Percentiles rank a stretch among this genome's conserved stretches.
Conservation (phyloP, 2,888 invertebrate genomes). For the Hedychridium roseum region DNA sequence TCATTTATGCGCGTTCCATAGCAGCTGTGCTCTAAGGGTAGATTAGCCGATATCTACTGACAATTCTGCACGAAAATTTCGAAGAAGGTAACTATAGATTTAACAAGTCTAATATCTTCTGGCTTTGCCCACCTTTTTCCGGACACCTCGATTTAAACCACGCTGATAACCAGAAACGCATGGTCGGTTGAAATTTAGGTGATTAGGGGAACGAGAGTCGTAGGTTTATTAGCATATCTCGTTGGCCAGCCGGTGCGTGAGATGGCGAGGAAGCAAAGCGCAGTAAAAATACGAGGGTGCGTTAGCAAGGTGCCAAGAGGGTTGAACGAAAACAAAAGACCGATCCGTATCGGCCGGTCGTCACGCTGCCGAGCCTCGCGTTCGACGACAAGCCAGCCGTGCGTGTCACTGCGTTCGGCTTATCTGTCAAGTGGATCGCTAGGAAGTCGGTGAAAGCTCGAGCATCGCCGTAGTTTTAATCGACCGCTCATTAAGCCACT, state of each 20-base stretch:
- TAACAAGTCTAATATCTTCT: neutral
- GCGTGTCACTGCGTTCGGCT: slow-evolving; percentile 31
- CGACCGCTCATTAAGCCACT: slow-evolving; percentile 31
- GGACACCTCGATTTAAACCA: neutral
- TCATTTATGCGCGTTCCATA: no score
- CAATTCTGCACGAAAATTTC: no score
- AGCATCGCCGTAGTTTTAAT: slow-evolving; percentile 23
- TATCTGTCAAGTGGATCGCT: slow-evolving; percentile 43
- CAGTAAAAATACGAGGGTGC: slow-evolving; percentile 26
- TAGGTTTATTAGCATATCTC: slow-evolving; percentile 45
- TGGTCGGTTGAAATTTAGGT: slow-evolving; percentile 7
- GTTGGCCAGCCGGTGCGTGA: slow-evolving; percentile 35
- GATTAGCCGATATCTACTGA: no score
- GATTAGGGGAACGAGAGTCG: slow-evolving; percentile 48
- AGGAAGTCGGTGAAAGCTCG: slow-evolving; percentile 36
- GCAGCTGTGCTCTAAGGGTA: no score
- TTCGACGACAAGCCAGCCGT: slow-evolving; percentile 24
- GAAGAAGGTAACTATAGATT: no score
- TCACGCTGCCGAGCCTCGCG: slow-evolving; percentile 35
- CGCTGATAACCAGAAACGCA: neutral
- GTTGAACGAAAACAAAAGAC: slow-evolving; percentile 58
- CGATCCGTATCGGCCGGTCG: slow-evolving; percentile 51
- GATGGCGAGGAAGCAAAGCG: slow-evolving; percentile 23
- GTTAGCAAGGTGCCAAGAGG: slow-evolving; percentile 50
- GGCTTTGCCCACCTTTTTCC: neutral